phyloP scores from a whole-genome alignment of 2,797 vertebrate species.

The Anniella stebbinsi region DNA sequence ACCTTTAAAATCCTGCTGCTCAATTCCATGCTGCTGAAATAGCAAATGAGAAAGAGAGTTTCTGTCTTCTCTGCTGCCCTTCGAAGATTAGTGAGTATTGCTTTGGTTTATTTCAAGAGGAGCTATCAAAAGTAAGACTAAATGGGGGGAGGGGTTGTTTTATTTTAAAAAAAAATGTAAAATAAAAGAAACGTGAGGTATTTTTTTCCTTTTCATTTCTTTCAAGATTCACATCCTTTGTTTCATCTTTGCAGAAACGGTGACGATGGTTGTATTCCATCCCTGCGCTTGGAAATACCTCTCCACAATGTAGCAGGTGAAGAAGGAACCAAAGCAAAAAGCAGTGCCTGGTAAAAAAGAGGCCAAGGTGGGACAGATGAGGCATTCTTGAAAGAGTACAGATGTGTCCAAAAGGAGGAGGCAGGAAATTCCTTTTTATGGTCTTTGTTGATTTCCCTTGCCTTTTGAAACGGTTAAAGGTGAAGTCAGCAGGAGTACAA shows the following conservation, averaged over 20 bases:
- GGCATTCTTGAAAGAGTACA: conserved; percentile 48
- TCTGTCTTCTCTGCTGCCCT: conserved; percentile 79
- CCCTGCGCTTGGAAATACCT: conserved; percentile 70
- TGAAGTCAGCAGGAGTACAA: conserved; percentile 57
- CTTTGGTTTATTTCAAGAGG: conserved; percentile 85
- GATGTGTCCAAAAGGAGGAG: conserved; percentile 65
- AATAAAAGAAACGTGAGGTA: conserved; percentile 73
- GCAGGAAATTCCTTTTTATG: conserved; percentile 58
- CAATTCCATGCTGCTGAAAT: conserved; percentile 71
- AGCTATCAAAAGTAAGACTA: conserved; percentile 82
- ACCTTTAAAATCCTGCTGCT: conserved; percentile 78
- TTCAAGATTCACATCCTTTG: conserved; percentile 66
- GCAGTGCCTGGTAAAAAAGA: conserved; percentile 46
- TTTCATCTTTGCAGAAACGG: conserved; percentile 62
- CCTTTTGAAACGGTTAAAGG: conserved; percentile 67
- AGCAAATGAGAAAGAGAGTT: conserved; percentile 69
- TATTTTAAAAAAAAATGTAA: conserved; percentile 60
- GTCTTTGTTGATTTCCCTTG: conserved; percentile 65
- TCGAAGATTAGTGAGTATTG: conserved; percentile 79
- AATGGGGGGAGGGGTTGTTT: conserved; percentile 71
- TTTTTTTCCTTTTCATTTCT: conserved; percentile 69
- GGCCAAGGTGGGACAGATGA: conserved; percentile 48
- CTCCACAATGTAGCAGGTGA: conserved; percentile 71
- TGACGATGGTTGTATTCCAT: conserved; percentile 69
- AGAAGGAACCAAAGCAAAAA: conserved; percentile 46